A percentile compares a stretch with the other conserved stretches of the same genome.
Evolutionary conservation across 1,140 invertebrate species (phyloP).

Genomic region (Ceratosolen solmsi): DNA sequence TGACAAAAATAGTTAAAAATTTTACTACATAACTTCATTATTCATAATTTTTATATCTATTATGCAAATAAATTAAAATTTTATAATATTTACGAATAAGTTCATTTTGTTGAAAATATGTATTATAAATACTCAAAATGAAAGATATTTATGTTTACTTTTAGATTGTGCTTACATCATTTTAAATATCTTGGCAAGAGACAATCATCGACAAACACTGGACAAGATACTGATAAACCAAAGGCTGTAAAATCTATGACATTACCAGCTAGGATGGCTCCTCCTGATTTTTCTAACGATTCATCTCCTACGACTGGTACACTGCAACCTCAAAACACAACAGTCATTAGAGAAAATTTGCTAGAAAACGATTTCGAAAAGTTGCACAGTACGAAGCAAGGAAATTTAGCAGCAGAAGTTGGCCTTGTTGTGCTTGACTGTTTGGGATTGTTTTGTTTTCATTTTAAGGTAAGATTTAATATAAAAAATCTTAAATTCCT

Average conservation of each 20-base stretch:
- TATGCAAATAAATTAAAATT: no score
- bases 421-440: conserved; percentile 90
- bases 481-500: not conserved
- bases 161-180: conserved; percentile 86
- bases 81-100: no score
- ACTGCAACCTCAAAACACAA: conserved; percentile 72
- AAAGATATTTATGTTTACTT: no score
- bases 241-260: conserved; percentile 80
- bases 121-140: no score
- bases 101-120: no score
- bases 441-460: conserved; percentile 87
- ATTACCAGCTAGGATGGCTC: conserved; percentile 84
- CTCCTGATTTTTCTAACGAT: conserved; percentile 77
- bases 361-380: conserved; percentile 77
- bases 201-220: conserved; percentile 76
- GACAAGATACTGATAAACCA: conserved; percentile 73
- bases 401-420: conserved; percentile 92
- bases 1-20: no score
- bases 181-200: conserved; percentile 91
- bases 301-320: conserved; percentile 71
- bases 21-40: no score
- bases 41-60: no score
- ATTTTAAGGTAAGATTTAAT: conserved; percentile 76
- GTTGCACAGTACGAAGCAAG: conserved; percentile 83
- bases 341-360: conserved; percentile 73